A percentile compares a stretch with the other conserved stretches of the same genome.
phyloP scores from a whole-genome alignment of 1,140 invertebrate genomes.

The Vanessa atalanta region DNA sequence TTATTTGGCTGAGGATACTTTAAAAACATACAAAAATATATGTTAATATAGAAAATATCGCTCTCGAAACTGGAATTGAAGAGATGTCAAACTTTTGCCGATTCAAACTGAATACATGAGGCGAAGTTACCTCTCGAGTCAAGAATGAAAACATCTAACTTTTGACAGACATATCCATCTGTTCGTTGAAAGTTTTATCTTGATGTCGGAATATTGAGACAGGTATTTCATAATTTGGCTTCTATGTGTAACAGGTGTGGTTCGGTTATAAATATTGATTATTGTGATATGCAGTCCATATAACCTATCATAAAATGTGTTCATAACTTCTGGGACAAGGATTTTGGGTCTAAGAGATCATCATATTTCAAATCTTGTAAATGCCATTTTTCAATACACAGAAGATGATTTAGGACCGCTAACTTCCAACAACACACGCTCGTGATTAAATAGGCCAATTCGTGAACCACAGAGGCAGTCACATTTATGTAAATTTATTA shows the following conservation, averaged over 20 bases:
- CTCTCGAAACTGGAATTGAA: neutral
- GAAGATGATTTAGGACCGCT: too few relatives aligned
- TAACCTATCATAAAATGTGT: too few relatives aligned
- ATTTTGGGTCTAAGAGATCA: too few relatives aligned
- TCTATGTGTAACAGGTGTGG: neutral
- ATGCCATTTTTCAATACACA: too few relatives aligned
- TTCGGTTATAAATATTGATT: neutral
- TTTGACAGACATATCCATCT: constrained; percentile 7
- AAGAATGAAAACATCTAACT: constrained; percentile 24
- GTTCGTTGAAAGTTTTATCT: constrained; percentile 20
- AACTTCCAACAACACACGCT: too few relatives aligned
- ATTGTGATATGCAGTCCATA: too few relatives aligned
- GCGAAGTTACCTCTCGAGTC: constrained; percentile 8
- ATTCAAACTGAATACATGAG: constrained; percentile 1
- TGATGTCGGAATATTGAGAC: neutral
- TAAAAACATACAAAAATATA: neutral
- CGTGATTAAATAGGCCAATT: too few relatives aligned
- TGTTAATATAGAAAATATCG: neutral
- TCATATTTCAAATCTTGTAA: too few relatives aligned
- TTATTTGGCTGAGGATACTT: too few relatives aligned
- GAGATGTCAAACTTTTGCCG: constrained; percentile 19
- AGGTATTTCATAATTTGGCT: neutral
- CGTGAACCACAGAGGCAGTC: too few relatives aligned
- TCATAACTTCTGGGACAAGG: too few relatives aligned
- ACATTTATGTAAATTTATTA: too few relatives aligned